phyloP scores from a whole-genome alignment of 2,797 vertebrate species.

The Emys orbicularis region DNA sequence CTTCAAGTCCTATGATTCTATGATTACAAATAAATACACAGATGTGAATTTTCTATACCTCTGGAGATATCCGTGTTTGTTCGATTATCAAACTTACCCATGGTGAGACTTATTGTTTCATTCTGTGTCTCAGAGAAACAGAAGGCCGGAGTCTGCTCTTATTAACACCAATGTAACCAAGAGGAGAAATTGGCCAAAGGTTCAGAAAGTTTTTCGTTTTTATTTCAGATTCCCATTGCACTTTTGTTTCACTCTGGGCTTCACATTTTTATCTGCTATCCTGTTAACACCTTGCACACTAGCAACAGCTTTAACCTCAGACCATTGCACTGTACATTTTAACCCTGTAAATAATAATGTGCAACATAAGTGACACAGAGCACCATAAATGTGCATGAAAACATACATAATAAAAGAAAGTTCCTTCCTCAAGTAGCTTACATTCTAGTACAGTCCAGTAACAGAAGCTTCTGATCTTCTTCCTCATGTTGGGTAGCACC shows the following conservation, averaged over 20 bases:
- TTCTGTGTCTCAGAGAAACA: not conserved
- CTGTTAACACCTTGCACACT: not conserved
- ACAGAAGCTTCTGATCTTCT: not conserved
- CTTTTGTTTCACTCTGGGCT: not conserved
- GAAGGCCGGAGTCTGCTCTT: not conserved
- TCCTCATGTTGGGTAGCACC: not conserved
- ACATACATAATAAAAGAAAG: not conserved
- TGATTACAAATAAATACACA: not conserved
- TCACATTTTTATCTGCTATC: not conserved
- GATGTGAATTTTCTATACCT: not conserved
- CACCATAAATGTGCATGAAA: not conserved
- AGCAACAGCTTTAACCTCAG: not conserved
- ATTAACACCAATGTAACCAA: not conserved
- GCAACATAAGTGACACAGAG: not conserved
- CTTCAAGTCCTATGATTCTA: too few relatives aligned
- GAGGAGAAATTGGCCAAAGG: not conserved
- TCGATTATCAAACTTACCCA: not conserved
- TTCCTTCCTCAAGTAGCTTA: not conserved
- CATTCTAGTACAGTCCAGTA: not conserved
- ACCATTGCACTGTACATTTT: not conserved
- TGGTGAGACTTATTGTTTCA: fast-evolving
- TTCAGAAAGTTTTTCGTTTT: not conserved
- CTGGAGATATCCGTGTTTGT: not conserved
- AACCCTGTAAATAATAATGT: not conserved
- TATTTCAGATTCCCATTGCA: not conserved